A percentile compares a stretch with the other conserved stretches of the same genome.
Conservation (phyloP, 2,888 invertebrate genomes). For the Melinopterus prodromus region DNA sequence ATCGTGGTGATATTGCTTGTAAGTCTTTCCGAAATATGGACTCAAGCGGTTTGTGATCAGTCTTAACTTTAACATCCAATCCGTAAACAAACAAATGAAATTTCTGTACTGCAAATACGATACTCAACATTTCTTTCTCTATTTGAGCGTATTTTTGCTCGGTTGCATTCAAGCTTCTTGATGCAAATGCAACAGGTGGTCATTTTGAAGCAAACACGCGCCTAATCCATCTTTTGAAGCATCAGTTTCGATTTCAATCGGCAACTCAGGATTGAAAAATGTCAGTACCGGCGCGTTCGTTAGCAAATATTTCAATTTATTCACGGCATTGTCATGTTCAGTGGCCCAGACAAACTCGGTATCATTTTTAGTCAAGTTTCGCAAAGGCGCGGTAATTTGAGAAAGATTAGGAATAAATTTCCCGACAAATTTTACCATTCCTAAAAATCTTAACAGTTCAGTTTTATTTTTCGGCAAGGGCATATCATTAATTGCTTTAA, state of each 20-base stretch:
- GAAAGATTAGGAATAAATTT: constrained; percentile 43
- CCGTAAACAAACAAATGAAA: constrained; percentile 52
- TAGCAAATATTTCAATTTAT: constrained; percentile 44
- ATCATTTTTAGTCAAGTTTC: constrained; percentile 45
- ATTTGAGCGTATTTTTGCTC: constrained; percentile 40
- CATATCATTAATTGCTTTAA: constrained; percentile 39
- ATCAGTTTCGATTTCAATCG: constrained; percentile 42
- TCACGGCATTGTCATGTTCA: constrained; percentile 40
- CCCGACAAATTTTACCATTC: constrained; percentile 46
- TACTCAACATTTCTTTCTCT: constrained; percentile 44
- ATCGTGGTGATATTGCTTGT: constrained; percentile 41
- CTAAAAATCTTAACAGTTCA: constrained; percentile 45
- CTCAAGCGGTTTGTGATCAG: constrained; percentile 51
- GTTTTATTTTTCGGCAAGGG: constrained; percentile 44
- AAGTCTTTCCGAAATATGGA: constrained; percentile 48
- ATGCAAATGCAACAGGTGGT: constrained; percentile 45
- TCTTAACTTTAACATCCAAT: constrained; percentile 43
- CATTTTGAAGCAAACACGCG: constrained; percentile 41
- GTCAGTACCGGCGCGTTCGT: constrained; percentile 37
- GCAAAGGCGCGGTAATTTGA: constrained; percentile 38
- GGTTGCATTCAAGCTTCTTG: constrained; percentile 45
- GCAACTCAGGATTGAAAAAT: constrained; percentile 41
- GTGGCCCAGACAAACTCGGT: constrained; percentile 40
- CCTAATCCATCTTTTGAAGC: constrained; percentile 43
- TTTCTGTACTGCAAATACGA: constrained; percentile 40